Base-by-base conservation (phyloP, 2,113 vertebrate genomes). In the Pangasianodon hypophthalmus region DNA sequence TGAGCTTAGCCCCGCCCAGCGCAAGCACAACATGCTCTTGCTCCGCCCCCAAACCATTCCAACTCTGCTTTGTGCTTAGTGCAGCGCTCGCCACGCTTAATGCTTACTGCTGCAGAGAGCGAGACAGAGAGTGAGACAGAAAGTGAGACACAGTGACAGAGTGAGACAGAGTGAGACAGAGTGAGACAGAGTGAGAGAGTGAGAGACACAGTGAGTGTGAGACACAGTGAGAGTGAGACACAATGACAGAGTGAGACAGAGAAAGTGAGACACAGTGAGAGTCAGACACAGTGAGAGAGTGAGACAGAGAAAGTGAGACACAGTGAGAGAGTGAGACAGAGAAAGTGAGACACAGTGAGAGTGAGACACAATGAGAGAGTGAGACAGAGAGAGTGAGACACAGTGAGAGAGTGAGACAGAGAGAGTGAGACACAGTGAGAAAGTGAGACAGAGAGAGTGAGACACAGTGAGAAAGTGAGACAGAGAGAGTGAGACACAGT, bases 1-100 rank as follows among this genome's bases (percentile, higher is more conserved):
- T 92, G 92, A 92, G 93, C 94, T 94, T 90, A 93, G 89, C 87
- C 83, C 89, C 87, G 18, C 81, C 52, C 81, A 83, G 16, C 3
- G 10, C 9, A 83, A 82, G 16, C 80, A 56, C n/a, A 46, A 85
- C 60, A 32, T 16, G 29, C 84, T 67, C 13, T 81, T 90, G 93
- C 90, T 91, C 88, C 87, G 90, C 64, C 60, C 69, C 21, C 80
- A 8, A 37, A 41, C 84, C 24, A 84, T 75, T 82, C 32, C n/a
- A 21, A 52, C 46, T 48, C 67, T 85, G 86, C 82, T 89, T 29
- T 46, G 62, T 52, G 84, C 82, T 91, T 85, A 41, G 32, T 32
- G 87, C 48, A 44, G 82, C 69, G 32, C 7, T 58, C 6, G 56
- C 62, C 52, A 24, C 73, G 56, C 67, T 26, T 37, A 14, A n/a